phyloP scores from a whole-genome alignment of 1,140 invertebrate species.

The Aphaenogaster floridana region DNA sequence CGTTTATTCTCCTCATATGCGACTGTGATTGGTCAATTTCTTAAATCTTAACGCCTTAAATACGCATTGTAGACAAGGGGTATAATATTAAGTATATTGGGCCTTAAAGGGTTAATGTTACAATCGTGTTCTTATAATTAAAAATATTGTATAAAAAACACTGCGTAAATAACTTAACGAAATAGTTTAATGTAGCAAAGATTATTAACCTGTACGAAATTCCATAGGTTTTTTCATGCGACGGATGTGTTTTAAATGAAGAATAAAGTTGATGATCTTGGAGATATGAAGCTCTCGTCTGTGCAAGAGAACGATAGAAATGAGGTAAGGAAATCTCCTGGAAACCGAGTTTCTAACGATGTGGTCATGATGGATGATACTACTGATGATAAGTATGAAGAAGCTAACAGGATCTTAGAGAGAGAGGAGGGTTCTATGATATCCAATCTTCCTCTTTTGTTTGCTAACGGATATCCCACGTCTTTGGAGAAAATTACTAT shows the following conservation, averaged over 20 bases:
- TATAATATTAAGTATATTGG: no score
- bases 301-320: constrained; percentile 81
- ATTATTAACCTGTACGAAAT: constrained; percentile 2
- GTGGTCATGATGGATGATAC: constrained; percentile 80
- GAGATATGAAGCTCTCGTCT: constrained; percentile 84
- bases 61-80: no score
- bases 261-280: constrained; percentile 71
- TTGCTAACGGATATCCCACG: constrained; percentile 90
- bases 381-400: constrained; percentile 76
- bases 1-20: no score
- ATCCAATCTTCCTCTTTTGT: constrained; percentile 90
- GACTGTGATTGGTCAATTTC: no score
- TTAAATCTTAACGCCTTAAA: no score
- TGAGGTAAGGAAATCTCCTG: constrained; percentile 78
- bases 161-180: not conserved
- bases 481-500: constrained; percentile 89
- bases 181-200: not conserved
- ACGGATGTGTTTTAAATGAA: not conserved
- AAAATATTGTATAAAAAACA: not conserved
- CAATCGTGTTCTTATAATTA: not conserved
- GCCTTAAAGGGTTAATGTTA: no score
- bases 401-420: constrained; percentile 69
- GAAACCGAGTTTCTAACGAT: constrained; percentile 76
- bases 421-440: constrained; percentile 87
- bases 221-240: not conserved